Evolutionary conservation across 2,797 vertebrate genomes (phyloP), one percentile per base, ranked within the genome.

Genomic region (Mormyrus proboscirostris): DNA sequence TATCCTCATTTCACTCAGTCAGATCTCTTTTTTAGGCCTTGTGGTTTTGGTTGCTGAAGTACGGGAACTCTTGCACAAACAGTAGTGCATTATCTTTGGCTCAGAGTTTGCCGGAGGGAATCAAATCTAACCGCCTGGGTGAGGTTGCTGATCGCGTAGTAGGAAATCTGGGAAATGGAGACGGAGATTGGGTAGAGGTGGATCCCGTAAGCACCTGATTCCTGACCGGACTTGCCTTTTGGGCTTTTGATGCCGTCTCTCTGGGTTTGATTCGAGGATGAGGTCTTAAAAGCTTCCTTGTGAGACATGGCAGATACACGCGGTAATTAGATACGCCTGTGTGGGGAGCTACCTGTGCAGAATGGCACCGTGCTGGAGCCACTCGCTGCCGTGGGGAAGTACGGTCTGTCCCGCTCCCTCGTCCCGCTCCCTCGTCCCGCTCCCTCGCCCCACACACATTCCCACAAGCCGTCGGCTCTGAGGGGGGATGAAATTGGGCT

Each of bases 131-230:
- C 73, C 73, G 29, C 73, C 19, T 41, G 73, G 73, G 73, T 79
- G 73, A 79, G 73, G 73, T 44, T 79, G 73, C 73, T 79, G 73
- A 79, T 79, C 73, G 38, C 19, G 2, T 79, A 79, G 33, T 79
- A 79, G 73, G 33, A 73, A 73, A 79, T 79, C 38, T 79, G 73
- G 73, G 73, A 79, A 73, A 73, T 73, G 65, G 65, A 73, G 65
- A 73, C 2, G 29, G 65, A 73, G 65, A 73, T 73, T 73, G 65
- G 65, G 65, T 38, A 38, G 65, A 73, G 65, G 65, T 73, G 4
- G 65, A 73, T 73, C 29, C 65, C 65, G 29, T 73, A 73, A 79
- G 73, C 73, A 79, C 38, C 41, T 41, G 73, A 47, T 79, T 79
- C 73, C 73, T 47, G 73, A 19, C 41, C 41, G 38, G 41, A 79